Percentiles rank a stretch among this genome's conserved stretches.
Conservation (phyloP, 2,113 vertebrate genomes). For the Lepidothrix coronata region DNA sequence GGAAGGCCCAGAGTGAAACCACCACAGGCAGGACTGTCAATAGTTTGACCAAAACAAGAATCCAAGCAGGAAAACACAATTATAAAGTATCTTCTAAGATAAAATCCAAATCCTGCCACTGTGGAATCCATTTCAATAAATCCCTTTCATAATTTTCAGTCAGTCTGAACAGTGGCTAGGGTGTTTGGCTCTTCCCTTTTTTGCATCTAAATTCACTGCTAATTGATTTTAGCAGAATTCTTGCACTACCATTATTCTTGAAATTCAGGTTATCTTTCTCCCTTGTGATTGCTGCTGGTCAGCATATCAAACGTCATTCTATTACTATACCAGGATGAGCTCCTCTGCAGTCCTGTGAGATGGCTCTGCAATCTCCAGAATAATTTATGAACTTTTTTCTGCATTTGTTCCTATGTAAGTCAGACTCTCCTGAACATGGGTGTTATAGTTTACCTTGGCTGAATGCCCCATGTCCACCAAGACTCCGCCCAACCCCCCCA, state of each 20-base stretch:
- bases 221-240: conserved; percentile 12
- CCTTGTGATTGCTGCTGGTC: background rate
- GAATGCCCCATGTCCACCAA: no score
- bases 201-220: background rate
- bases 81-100: background rate
- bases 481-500: no score
- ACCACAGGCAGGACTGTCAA: background rate
- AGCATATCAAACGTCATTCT: background rate
- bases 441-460: no score
- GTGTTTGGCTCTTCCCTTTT: background rate
- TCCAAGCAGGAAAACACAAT: background rate
- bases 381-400: background rate
- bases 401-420: background rate
- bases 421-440: background rate
- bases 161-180: background rate
- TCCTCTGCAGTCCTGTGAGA: background rate
- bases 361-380: background rate
- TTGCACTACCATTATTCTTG: background rate
- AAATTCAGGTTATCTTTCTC: background rate
- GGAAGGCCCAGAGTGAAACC: no score
- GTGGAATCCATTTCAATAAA: background rate
- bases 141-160: background rate
- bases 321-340: background rate
- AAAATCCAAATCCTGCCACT: background rate
- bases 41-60: background rate